phyloP scores from a whole-genome alignment of 2,888 invertebrate genomes.

The Griposia aprilina region DNA sequence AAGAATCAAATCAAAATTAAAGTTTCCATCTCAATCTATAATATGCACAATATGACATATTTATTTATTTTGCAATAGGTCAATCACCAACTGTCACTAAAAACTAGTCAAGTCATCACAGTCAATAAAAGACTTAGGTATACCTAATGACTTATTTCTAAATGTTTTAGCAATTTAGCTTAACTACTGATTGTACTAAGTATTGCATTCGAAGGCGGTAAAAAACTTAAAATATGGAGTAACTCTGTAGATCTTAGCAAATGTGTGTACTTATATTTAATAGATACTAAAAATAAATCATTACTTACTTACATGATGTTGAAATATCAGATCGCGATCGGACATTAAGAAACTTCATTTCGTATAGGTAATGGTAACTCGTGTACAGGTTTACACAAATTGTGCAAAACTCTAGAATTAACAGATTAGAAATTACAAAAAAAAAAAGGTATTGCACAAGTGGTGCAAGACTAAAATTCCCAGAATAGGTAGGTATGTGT shows the following conservation, averaged over 20 bases:
- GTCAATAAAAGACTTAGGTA: background rate
- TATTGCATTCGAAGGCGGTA: conserved; percentile 11
- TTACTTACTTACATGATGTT: background rate
- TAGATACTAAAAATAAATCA: background rate
- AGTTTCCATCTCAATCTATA: background rate
- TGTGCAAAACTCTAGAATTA: background rate
- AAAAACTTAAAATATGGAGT: conserved; percentile 24
- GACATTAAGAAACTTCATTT: background rate
- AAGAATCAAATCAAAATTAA: background rate
- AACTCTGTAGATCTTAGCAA: conserved; percentile 4
- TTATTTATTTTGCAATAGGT: too few species aligned
- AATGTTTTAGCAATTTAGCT: background rate
- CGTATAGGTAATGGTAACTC: background rate
- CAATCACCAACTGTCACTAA: background rate
- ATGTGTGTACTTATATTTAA: conserved; percentile 2
- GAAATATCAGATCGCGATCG: background rate
- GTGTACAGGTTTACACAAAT: background rate
- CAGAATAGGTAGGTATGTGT: too few species aligned
- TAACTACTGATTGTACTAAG: conserved; percentile 5
- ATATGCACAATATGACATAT: too few species aligned
- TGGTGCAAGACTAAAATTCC: too few species aligned
- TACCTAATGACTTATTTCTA: conserved; percentile 7
- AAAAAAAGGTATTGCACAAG: too few species aligned
- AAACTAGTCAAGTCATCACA: background rate
- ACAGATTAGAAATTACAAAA: too few species aligned